Conservation (phyloP, 2,113 vertebrate species). For the Atrichornis clamosus region DNA sequence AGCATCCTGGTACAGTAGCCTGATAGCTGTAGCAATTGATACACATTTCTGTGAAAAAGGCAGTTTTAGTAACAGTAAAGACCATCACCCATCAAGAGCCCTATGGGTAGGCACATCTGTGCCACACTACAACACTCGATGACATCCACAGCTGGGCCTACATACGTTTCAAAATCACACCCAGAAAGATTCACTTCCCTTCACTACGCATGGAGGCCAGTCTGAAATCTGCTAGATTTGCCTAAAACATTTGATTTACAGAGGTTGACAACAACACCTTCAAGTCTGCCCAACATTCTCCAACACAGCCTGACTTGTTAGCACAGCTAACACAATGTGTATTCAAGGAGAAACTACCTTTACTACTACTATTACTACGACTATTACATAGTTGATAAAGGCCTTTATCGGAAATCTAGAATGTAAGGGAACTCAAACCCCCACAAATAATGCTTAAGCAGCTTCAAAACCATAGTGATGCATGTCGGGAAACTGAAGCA, state of each 20-base stretch:
- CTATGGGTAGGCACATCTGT: not conserved
- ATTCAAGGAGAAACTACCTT: not conserved
- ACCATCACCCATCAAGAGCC: not conserved
- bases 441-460: not conserved
- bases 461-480: not conserved
- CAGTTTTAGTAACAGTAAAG: not conserved
- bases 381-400: not conserved
- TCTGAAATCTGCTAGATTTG: not conserved
- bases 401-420: not conserved
- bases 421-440: not conserved
- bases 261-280: not conserved
- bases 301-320: not conserved
- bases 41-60: not conserved
- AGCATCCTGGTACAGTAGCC: not conserved
- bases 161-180: rapidly evolving
- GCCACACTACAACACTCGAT: not conserved
- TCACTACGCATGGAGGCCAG: not conserved
- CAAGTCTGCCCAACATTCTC: not conserved
- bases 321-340: not conserved
- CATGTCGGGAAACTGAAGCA: not conserved
- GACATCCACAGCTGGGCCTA: not conserved
- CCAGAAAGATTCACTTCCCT: not conserved
- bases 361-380: not conserved
- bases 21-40: rapidly evolving
- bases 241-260: not conserved